Conservation (phyloP, 2,113 vertebrate genomes). For the Girardinichthys multiradiatus region DNA sequence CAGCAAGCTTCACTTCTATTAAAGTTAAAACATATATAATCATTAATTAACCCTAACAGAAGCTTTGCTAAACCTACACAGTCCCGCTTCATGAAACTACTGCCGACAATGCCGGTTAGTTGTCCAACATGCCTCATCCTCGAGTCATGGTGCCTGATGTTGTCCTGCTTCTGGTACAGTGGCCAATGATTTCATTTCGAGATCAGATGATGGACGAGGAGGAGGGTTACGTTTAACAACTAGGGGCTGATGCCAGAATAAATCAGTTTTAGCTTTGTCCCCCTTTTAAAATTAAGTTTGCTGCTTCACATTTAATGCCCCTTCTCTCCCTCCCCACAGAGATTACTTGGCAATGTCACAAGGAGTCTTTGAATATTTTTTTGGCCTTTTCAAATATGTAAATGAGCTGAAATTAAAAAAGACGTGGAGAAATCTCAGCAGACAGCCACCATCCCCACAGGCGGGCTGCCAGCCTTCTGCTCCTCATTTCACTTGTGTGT, state of each 20-base stretch:
- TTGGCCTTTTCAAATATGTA: conserved; percentile 66
- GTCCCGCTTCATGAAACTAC: conserved; percentile 11
- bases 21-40: too few species aligned
- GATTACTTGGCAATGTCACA: conserved; percentile 58
- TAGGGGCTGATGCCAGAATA: conserved; percentile 28
- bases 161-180: conserved; percentile 47
- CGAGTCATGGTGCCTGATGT: conserved; percentile 59
- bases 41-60: too few species aligned
- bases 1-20: too few species aligned
- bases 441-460: conserved; percentile 52
- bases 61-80: neutral
- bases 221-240: conserved; percentile 39
- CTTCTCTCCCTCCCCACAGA: conserved; percentile 15
- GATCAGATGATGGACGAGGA: conserved; percentile 41
- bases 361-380: conserved; percentile 53
- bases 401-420: conserved; percentile 63
- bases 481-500: conserved; percentile 29
- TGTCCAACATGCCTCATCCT: conserved; percentile 33
- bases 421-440: conserved; percentile 54
- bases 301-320: conserved; percentile 37
- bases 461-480: conserved; percentile 54
- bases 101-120: conserved; percentile 21
- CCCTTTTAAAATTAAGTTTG: conserved; percentile 35
- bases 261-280: conserved; percentile 32
- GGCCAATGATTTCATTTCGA: conserved; percentile 60